Conservation (phyloP, 2,797 vertebrate species). For the Ctenopoma multispine region DNA sequence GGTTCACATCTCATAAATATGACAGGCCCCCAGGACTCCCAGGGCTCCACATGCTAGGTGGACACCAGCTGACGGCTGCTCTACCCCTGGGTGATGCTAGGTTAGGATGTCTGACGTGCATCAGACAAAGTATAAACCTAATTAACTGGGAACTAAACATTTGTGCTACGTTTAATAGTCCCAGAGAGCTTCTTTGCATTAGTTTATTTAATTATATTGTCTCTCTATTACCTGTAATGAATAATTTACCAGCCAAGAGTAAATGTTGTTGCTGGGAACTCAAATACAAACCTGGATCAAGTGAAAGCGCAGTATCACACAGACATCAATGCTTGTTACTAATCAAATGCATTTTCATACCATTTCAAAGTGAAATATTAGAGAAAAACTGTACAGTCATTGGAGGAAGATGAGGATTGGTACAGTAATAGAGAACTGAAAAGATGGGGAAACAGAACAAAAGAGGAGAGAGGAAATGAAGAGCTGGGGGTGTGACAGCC, state of each 20-base stretch:
- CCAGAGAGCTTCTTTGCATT: conserved; percentile 67
- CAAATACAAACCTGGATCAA: conserved; percentile 45
- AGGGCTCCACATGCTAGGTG: conserved; percentile 39
- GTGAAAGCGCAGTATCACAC: conserved; percentile 30
- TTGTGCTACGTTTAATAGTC: conserved; percentile 68
- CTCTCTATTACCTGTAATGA: conserved; percentile 65
- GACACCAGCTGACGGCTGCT: conserved; percentile 33
- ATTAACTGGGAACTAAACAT: conserved; percentile 72
- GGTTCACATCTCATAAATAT: conserved; percentile 8
- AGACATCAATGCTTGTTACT: conserved; percentile 31
- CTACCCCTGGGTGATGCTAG: conserved; percentile 31
- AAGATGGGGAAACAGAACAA: conserved; percentile 42
- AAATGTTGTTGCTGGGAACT: conserved; percentile 60
- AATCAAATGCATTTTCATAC: conserved; percentile 27
- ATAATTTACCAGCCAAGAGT: conserved; percentile 65
- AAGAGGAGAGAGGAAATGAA: conserved; percentile 50
- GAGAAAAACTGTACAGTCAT: conserved; percentile 18
- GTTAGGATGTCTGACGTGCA: conserved; percentile 57
- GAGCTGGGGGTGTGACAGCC: conserved; percentile 34
- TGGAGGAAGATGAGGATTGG: conserved; percentile 20
- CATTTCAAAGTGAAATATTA: conserved; percentile 38
- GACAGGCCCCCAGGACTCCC: conserved; percentile 15
- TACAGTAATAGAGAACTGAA: conserved; percentile 38
- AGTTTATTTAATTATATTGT: conserved; percentile 73
- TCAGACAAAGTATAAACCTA: conserved; percentile 62